Evolutionary conservation across 2,113 vertebrate genomes (phyloP), one percentile per base, ranked within the genome.

Genomic region (Oreocharis arfaki): DNA sequence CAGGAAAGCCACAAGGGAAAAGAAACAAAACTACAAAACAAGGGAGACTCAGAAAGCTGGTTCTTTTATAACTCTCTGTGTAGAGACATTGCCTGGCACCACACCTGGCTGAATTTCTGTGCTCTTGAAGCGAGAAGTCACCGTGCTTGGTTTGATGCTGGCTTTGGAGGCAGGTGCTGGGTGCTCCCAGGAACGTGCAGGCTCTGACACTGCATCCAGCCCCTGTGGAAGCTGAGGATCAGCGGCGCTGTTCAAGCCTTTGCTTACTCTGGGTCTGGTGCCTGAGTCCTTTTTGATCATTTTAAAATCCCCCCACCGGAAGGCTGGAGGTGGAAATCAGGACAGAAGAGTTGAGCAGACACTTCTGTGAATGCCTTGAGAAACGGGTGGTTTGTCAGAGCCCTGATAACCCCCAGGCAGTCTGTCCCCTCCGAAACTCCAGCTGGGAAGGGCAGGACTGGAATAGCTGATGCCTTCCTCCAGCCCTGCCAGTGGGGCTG

Each of bases 1-100:
- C 57, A 84, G 73, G 68, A 84, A 88, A 90, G 76, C 95, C 93
- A 93, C 76, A 33, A 92, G 93, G 95, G 95, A 92, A 90, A 93
- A 90, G 80, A 84, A 93, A 63, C 85, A 84, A 55, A 96, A 73
- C 90, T 67, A 55, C 56, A 80, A 84, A 94, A 81, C 88, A 94
- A 87, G 68, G 60, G 93, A 87, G 86, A 28, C 80, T 87, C 24
- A 8, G 88, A 52, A 93, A 87, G 42, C 55, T 77, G 57, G 6
- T 70, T 37, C 61, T 90, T 92, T 89, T 80, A 60, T 61, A 55
- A 42, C 46, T 57, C 47, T 55, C 56, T 79, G n/a, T 67, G 69
- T 41, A 57, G 74, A 50, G 49, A 6, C 26, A 3, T 13, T 52
- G 70, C 52, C 84, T 59, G 37, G 55, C 78, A 57, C 50, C 89